A percentile compares a stretch with the other conserved stretches of the same genome.
These are phyloP conservation scores for Clarias fuscus DNA, from an alignment of 2,797 vertebrate genomes.

Conservation along the genomic window DNA sequence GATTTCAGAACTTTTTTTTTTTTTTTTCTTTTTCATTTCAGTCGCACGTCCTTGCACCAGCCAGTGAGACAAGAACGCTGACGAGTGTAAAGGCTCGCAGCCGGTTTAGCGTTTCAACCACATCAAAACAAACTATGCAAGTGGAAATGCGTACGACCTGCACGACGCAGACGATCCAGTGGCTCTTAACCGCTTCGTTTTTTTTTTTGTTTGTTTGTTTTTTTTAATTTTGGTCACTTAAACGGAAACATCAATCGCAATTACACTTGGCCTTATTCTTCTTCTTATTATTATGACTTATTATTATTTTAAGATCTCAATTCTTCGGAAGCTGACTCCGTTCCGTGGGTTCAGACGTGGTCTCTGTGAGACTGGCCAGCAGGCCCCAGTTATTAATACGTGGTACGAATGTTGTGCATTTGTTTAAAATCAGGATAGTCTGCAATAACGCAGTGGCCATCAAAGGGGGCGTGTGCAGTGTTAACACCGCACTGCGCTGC, in stretches of 20 bases:
- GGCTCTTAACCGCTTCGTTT: constrained; percentile 37
- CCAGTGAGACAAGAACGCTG: neutral
- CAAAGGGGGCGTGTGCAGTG: constrained; percentile 92
- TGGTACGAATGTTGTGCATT: constrained; percentile 99
- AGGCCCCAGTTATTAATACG: constrained; percentile 96
- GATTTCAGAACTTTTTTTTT: neutral
- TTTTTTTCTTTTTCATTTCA: neutral
- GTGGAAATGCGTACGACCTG: constrained; percentile 66
- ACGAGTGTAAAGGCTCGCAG: constrained; percentile 49
- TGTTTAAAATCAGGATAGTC: constrained; percentile 99
- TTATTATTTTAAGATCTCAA: constrained; percentile 90
- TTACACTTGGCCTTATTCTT: constrained; percentile 77
- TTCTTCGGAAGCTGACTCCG: constrained; percentile 95
- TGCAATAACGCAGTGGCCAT: constrained; percentile 89
- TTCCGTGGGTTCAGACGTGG: constrained; percentile 97
- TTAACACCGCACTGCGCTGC: constrained; percentile 90
- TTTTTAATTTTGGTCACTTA: constrained; percentile 37
- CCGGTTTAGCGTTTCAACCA: constrained; percentile 68
- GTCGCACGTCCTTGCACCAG: constrained; percentile 37
- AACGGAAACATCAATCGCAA: constrained; percentile 62
- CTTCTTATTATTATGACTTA: constrained; percentile 56
- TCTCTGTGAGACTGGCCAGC: constrained; percentile 98
- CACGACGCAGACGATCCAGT: constrained; percentile 70
- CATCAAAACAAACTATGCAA: constrained; percentile 80
- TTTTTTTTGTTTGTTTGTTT: too few relatives aligned